Evolutionary conservation across 2,888 invertebrate genomes (phyloP), one percentile per base, ranked within the genome.

Genomic region (Alloscopus bannaensis): DNA sequence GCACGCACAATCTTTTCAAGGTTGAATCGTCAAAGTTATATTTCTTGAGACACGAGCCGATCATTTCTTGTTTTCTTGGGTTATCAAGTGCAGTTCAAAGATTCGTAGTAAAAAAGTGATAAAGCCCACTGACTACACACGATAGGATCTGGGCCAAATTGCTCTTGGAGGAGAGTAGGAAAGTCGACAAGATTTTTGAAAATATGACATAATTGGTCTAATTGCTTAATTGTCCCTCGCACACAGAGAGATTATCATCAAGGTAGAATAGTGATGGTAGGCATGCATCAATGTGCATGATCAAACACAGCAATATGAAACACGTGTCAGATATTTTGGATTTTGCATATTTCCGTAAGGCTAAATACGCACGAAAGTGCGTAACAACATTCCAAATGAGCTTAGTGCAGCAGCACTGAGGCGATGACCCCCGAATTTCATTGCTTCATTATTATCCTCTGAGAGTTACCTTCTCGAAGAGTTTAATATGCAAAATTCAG

Each of bases 71-170:
- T n/a, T n/a, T n/a, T n/a, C n/a, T n/a, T n/a, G n/a, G n/a, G n/a
- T 45, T 76, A 69, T 77, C 77, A 77, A 77, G 77, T 69, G 55
- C 57, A 60, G 8, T 18, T 16, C 31, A 31, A 29, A 60, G 20
- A 60, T 1, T 16, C 42, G 40, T 13, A 6, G 20, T 62, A 40
- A 13, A 16, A n/a, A n/a, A 55, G 24, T 22, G 22, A n/a, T 20
- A 20, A 47, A 13, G 8, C 50, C 28, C 20, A 22, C 24, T 22
- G 26, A 26, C 29, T n/a, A n/a, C n/a, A n/a, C n/a, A n/a, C n/a
- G n/a, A n/a, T n/a, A n/a, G n/a, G n/a, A n/a, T n/a, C 29, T 76
- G 59, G 76, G 76, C 60, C 76, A 76, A 36, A 24, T 69, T 69
- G 6, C 76, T 50, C 68, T 76, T 24, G 76, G 76, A 68, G 28